A percentile compares a stretch with the other conserved stretches of the same genome.
Evolutionary conservation across 2,888 invertebrate species (phyloP).

Genomic region (Cybosia mesomella): DNA sequence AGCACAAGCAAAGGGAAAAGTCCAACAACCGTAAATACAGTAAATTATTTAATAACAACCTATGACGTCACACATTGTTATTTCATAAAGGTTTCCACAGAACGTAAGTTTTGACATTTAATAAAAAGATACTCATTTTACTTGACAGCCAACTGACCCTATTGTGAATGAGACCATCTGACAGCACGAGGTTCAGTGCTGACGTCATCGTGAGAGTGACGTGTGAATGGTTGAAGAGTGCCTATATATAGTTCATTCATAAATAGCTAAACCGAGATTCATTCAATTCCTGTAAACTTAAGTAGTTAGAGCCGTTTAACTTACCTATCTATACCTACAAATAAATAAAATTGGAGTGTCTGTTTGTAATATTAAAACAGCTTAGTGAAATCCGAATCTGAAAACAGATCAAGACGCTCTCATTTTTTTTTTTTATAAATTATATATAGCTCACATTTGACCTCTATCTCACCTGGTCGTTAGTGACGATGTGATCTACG

Average conservation of each 20-base stretch:
- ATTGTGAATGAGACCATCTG: conserved; percentile 2
- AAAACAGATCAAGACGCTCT: no score
- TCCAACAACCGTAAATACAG: no score
- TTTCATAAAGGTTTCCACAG: not conserved
- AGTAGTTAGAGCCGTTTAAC: no score
- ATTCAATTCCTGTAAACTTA: not conserved
- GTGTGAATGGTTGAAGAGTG: conserved; percentile 9
- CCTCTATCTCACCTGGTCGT: no score
- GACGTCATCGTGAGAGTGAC: conserved; percentile 8
- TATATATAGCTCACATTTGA: no score
- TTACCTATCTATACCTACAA: no score
- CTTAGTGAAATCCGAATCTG: no score
- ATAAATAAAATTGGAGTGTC: no score
- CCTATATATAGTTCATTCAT: conserved; percentile 7
- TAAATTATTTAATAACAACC: not conserved
- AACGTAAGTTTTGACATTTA: not conserved
- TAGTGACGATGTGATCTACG: no score
- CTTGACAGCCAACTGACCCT: not conserved
- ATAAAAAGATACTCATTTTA: not conserved
- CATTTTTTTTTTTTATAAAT: no score
- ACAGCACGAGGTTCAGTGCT: not conserved
- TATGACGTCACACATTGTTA: not conserved
- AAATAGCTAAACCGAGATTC: not conserved
- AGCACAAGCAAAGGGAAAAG: no score
- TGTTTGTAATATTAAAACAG: no score